Conservation (phyloP, 2,113 vertebrate genomes). For the Cnemophilus loriae region DNA sequence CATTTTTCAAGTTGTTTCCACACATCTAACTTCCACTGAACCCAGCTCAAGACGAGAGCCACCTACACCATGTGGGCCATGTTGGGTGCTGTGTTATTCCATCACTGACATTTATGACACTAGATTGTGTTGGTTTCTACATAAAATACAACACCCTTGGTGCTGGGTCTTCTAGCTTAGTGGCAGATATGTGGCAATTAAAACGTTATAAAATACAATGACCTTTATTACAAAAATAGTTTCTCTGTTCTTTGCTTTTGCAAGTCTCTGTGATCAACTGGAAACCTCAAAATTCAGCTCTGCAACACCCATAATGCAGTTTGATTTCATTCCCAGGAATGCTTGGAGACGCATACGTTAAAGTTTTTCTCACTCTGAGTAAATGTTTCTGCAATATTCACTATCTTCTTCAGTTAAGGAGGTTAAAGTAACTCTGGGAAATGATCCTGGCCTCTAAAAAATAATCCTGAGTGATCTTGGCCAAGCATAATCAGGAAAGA, state of each 20-base stretch:
- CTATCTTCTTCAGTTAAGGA: background rate
- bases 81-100: background rate
- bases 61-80: background rate
- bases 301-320: background rate
- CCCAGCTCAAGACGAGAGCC: background rate
- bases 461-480: background rate
- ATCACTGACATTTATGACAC: background rate
- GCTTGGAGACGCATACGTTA: background rate
- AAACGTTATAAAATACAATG: conserved; percentile 17
- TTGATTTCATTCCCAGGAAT: background rate
- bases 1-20: background rate
- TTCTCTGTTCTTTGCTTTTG: background rate
- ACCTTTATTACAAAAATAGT: conserved; percentile 1
- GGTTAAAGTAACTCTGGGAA: background rate
- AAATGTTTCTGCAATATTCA: background rate
- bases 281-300: background rate
- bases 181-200: background rate
- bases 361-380: background rate
- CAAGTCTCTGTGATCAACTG: background rate
- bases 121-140: background rate
- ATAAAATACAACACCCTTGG: background rate
- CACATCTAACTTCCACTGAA: background rate
- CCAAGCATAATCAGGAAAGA: background rate
- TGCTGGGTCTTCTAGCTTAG: background rate
- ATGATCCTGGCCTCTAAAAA: background rate